Percentiles rank a stretch among this genome's conserved stretches.
Evolutionary conservation across 2,113 vertebrate genomes (phyloP).

Genomic region (Seriola dumerili): DNA sequence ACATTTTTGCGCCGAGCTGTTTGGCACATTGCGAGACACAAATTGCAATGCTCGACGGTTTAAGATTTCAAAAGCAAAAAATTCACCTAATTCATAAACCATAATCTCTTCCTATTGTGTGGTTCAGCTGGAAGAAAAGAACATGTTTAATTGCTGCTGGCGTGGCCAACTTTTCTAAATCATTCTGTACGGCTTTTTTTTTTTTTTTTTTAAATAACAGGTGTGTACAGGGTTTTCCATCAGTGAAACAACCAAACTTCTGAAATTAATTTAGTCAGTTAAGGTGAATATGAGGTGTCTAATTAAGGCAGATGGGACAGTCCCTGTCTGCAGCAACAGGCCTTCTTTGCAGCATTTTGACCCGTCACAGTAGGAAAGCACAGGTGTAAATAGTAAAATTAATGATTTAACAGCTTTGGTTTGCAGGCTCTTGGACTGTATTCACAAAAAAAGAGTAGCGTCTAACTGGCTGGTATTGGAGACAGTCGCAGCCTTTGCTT

Average conservation of each 20-base stretch:
- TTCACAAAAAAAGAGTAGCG: too few relatives aligned
- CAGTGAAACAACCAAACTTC: neutral
- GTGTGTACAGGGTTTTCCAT: too few relatives aligned
- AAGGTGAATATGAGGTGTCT: slow-evolving; percentile 10
- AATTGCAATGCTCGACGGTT: neutral
- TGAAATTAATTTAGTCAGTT: slow-evolving; percentile 34
- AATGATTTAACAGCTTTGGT: too few relatives aligned
- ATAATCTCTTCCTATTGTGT: neutral
- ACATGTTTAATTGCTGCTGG: neutral
- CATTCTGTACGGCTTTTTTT: too few relatives aligned
- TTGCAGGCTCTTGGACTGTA: too few relatives aligned
- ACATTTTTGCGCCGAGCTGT: neutral
- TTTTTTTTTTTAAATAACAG: too few relatives aligned
- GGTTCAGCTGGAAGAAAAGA: neutral
- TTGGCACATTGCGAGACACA: neutral
- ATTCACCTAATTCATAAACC: neutral
- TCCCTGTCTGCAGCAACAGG: neutral
- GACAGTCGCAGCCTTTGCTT: too few relatives aligned
- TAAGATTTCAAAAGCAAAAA: neutral
- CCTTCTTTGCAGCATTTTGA: too few relatives aligned
- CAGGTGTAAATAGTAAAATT: too few relatives aligned
- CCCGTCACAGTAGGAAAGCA: too few relatives aligned
- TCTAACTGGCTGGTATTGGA: too few relatives aligned
- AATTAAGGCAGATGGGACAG: neutral
- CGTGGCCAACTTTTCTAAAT: neutral